Conservation (phyloP, 2,888 invertebrate genomes). For the Papilio demoleus region DNA sequence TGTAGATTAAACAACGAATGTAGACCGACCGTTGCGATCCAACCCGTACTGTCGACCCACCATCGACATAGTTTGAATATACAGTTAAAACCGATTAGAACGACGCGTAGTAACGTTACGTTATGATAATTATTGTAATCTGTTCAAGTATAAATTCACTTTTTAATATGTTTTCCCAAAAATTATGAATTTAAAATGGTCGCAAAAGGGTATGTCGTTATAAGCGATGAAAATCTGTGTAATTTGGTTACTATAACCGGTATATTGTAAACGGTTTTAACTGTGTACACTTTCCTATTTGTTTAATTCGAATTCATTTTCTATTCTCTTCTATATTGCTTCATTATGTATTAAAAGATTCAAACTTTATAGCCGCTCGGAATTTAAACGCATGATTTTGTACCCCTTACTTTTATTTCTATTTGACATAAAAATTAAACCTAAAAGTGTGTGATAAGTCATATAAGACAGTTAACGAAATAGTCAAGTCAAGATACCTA, state of each 20-base stretch:
- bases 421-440: too few species aligned
- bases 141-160: too few species aligned
- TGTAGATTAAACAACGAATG: conserved; percentile 5
- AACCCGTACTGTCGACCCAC: neutral
- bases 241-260: neutral
- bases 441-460: too few species aligned
- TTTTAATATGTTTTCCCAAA: neutral
- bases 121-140: too few species aligned
- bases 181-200: neutral
- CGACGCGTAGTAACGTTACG: neutral
- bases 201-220: neutral
- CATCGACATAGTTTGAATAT: neutral
- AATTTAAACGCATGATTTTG: neutral
- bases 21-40: conserved; percentile 34
- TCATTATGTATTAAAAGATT: neutral
- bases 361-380: neutral
- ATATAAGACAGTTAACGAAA: too few species aligned
- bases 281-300: neutral
- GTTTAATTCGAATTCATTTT: neutral
- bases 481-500: too few species aligned
- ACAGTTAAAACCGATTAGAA: neutral
- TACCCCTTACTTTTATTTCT: too few species aligned
- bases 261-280: neutral
- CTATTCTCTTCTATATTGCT: neutral
- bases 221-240: neutral